Evolutionary conservation across 2,797 vertebrate genomes (phyloP).

Genomic region (Rousettus madagascariensis): DNA sequence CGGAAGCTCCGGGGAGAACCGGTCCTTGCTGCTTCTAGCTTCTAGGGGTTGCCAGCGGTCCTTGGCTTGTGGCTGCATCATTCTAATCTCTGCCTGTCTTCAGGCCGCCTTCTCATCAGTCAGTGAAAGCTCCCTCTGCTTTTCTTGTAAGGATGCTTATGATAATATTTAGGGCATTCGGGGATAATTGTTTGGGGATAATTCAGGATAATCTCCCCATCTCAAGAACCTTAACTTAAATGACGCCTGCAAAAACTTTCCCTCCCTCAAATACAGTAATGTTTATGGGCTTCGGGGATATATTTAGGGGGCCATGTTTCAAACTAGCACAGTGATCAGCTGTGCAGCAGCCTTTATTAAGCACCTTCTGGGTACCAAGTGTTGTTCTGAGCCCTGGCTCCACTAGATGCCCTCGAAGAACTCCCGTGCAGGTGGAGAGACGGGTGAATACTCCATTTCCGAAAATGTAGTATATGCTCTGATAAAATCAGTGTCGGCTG

Average conservation of each 20-base stretch:
- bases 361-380: not conserved
- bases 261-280: not conserved
- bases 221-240: not conserved
- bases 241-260: not conserved
- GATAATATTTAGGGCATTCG: not conserved
- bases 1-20: not conserved
- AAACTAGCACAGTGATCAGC: not conserved
- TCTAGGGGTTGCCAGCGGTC: not conserved
- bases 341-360: not conserved
- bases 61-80: not conserved
- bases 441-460: not conserved
- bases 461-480: not conserved
- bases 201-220: not conserved
- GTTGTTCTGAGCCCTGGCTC: not conserved
- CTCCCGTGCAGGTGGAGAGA: not conserved
- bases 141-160: not conserved
- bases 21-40: not conserved
- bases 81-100: not conserved
- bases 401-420: not conserved
- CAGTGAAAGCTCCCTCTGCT: not conserved
- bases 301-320: not conserved
- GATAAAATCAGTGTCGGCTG: not conserved
- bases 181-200: not conserved
- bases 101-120: not conserved
- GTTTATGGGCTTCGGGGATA: not conserved